These are phyloP conservation scores for Crotalus tigris DNA, from an alignment of 2,113 vertebrate species.

Conservation along the genomic window DNA sequence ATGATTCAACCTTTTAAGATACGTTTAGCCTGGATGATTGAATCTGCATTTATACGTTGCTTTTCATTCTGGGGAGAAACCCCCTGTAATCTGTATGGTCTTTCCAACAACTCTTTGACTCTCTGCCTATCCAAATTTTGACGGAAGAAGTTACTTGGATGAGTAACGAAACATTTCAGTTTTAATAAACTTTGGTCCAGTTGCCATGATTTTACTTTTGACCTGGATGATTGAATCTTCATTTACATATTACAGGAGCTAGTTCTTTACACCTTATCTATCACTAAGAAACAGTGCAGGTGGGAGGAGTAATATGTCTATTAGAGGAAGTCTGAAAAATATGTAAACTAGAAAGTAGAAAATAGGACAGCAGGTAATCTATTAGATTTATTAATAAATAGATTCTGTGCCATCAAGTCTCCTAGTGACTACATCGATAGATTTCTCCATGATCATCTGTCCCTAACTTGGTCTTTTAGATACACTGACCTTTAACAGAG, in stretches of 20 bases:
- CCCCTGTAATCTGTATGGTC: not conserved
- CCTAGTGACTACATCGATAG: not conserved
- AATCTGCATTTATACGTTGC: not conserved
- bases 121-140: not conserved
- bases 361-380: not conserved
- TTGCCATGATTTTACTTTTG: not conserved
- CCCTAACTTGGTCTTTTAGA: not conserved
- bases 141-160: not conserved
- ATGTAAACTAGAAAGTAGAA: not conserved
- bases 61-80: not conserved
- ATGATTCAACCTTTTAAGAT: not conserved
- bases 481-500: not conserved
- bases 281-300: not conserved
- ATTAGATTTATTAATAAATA: not conserved
- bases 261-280: not conserved
- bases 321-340: not conserved
- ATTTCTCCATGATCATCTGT: not conserved
- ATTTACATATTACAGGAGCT: too few species aligned
- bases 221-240: not conserved
- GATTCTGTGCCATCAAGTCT: not conserved
- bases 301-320: not conserved
- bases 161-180: not conserved
- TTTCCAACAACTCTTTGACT: not conserved
- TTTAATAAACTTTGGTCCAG: not conserved
- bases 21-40: not conserved